A percentile compares a stretch with the other conserved stretches of the same genome.
These are phyloP conservation scores for Cantharis flavilabris DNA, from an alignment of 2,888 invertebrate species.

Conservation along the genomic window DNA sequence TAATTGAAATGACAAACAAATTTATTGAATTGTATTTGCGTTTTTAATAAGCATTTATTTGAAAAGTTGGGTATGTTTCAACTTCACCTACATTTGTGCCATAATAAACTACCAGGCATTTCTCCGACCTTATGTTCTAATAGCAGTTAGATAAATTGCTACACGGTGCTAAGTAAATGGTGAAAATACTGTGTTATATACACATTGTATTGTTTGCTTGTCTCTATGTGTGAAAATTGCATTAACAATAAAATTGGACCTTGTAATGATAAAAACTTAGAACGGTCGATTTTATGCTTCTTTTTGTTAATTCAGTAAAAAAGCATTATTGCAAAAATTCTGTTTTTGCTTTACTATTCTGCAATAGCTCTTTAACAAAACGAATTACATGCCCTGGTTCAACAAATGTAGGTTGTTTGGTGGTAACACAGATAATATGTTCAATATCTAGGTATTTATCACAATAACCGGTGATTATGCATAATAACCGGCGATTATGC, in stretches of 20 bases:
- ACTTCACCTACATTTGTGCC: constrained; percentile 12
- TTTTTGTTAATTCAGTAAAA: neutral
- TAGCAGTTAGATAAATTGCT: neutral
- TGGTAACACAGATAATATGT: neutral
- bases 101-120: constrained; percentile 1
- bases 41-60: constrained; percentile 2
- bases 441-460: neutral
- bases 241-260: neutral
- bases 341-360: neutral
- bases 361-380: neutral
- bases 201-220: neutral
- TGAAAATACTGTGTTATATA: neutral
- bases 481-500: neutral
- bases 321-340: neutral
- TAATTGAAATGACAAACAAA: constrained; percentile 5
- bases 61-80: neutral
- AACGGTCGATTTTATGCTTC: neutral
- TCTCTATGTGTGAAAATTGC: constrained; percentile 6
- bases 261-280: neutral
- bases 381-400: neutral
- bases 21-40: neutral
- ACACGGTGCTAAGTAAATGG: neutral
- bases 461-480: neutral
- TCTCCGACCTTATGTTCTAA: constrained; percentile 14
- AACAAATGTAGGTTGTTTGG: neutral